These are phyloP conservation scores for Haliclona indistincta DNA, from an alignment of 37 sponge, comb jelly and placozoan genomes.

Conservation along the genomic window DNA sequence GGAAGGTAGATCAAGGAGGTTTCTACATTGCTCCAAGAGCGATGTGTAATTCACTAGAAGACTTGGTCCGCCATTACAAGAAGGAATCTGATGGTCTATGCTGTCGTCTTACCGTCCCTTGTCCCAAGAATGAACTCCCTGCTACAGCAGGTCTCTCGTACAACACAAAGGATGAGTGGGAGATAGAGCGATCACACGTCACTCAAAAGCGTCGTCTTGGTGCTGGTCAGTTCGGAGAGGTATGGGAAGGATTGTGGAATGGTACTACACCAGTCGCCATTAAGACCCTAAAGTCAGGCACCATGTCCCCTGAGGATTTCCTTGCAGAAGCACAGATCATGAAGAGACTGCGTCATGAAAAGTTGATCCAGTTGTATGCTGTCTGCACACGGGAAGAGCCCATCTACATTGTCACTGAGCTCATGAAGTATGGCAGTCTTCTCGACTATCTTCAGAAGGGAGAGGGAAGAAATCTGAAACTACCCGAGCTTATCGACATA, in stretches of 20 bases:
- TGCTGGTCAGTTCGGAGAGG: slow-evolving; percentile 83
- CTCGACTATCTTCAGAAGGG: slow-evolving; percentile 83
- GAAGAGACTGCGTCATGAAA: slow-evolving; percentile 87
- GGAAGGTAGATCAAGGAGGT: slow-evolving; percentile 76
- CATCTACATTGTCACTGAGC: slow-evolving; percentile 86
- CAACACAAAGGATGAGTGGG: slow-evolving; percentile 93
- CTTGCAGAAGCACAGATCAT: slow-evolving; percentile 86
- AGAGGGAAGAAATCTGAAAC: slow-evolving; percentile 56
- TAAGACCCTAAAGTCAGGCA: slow-evolving; percentile 83
- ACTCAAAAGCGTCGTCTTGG: slow-evolving; percentile 62
- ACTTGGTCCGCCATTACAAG: slow-evolving; percentile 77
- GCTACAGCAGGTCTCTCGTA: slow-evolving; percentile 77
- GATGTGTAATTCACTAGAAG: slow-evolving; percentile 73
- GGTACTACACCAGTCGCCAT: slow-evolving; percentile 79
- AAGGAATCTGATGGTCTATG: slow-evolving; percentile 80
- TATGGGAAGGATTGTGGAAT: slow-evolving; percentile 89
- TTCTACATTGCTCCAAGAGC: slow-evolving; percentile 94
- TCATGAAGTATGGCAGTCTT: slow-evolving; percentile 84
- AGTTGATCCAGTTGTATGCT: slow-evolving; percentile 88
- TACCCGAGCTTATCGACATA: slow-evolving; percentile 58
- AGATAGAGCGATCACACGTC: slow-evolving; percentile 80
- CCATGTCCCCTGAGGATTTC: slow-evolving; percentile 80
- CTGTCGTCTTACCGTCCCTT: slow-evolving; percentile 71
- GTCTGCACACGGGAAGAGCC: slow-evolving; percentile 83
- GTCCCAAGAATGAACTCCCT: slow-evolving; percentile 75